Base-by-base conservation (phyloP, 2,113 vertebrate species). In the Theristicus caerulescens region DNA sequence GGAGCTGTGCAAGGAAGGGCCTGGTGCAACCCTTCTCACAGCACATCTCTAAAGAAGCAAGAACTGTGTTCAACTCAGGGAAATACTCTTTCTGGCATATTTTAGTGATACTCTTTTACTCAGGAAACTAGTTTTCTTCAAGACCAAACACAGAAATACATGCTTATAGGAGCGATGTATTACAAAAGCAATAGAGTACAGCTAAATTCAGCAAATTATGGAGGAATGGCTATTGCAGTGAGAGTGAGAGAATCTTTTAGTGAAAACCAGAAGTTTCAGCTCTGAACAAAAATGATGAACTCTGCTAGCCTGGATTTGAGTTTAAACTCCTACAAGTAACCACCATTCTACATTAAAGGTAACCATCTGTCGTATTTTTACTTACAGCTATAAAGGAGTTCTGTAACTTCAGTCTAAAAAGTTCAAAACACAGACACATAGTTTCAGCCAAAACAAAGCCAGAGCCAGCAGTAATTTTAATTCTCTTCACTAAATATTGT, bases 401-500 rank as follows among this genome's bases (percentile, higher is more conserved):
- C 58, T 18, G 40, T 49, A 92, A 82, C 15, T 83, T 86, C 58
- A 72, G 38, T 52, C 44, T 65, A 61, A 95, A 92, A 92, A 36
- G 57, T 47, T 80, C 55, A 67, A 88, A 82, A 88, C 59, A 73
- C 9, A 76, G 47, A 72, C 20, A 81, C 18, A 5, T 0, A 9
- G 86, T 69, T 88, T 86, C 71, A 92, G 54, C 79, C 82, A 66
- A 96, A 96, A 83, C 59, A 90, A 69, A 88, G 34, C 36, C 40
- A 95, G 46, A 83, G 34, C 40, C 90, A 94, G 34, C 7, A 86
- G 40, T n/a, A 83, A 80, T 72, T 80, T 93, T 54, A 65, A 62
- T 90, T 82, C 10, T 52, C 21, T 80, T 73, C 54, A 76, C 16
- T 42, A 82, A 52, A 59, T 69, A 80, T 26, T 93, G 16, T 85